A percentile compares a stretch with the other conserved stretches of the same genome.
These are phyloP conservation scores for Echinops telfairi DNA, from an alignment of 2,113 vertebrate genomes.

Conservation along the genomic window DNA sequence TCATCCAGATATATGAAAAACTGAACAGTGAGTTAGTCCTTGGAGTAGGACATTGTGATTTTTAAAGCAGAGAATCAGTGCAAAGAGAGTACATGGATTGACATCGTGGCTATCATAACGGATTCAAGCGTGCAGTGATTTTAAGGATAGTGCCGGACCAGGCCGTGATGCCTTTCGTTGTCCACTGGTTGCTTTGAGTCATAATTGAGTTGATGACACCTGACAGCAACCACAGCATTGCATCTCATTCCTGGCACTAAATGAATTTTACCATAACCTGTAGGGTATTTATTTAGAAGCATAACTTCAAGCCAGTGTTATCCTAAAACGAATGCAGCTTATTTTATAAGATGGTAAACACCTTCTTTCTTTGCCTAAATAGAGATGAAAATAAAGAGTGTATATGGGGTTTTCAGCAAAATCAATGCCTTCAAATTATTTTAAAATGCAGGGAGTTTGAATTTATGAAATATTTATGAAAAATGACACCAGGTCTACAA, in stretches of 20 bases:
- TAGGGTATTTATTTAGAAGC: background rate
- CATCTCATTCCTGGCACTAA: background rate
- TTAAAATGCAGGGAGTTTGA: slow-evolving; percentile 76
- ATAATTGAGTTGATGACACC: too few relatives aligned
- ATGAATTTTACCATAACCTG: slow-evolving; percentile 57
- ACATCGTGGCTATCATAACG: too few relatives aligned
- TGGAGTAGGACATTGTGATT: too few relatives aligned
- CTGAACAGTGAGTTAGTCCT: too few relatives aligned
- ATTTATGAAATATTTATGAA: slow-evolving; percentile 88
- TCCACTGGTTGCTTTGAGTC: too few relatives aligned
- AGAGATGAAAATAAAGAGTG: slow-evolving; percentile 67
- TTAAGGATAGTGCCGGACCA: too few relatives aligned
- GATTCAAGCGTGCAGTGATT: too few relatives aligned
- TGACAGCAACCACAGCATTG: background rate
- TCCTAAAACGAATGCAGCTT: slow-evolving; percentile 14
- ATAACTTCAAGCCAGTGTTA: background rate
- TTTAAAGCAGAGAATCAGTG: too few relatives aligned
- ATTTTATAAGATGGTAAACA: slow-evolving; percentile 70
- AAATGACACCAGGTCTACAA: slow-evolving; percentile 78
- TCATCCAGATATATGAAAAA: too few relatives aligned
- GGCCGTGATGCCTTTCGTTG: too few relatives aligned
- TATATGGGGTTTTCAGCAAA: slow-evolving; percentile 77
- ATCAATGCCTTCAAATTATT: slow-evolving; percentile 81
- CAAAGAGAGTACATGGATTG: too few relatives aligned
- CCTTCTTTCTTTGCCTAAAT: slow-evolving; percentile 71